Evolutionary conservation across 2,797 vertebrate species (phyloP).

Genomic region (Phalanger gymnotis): DNA sequence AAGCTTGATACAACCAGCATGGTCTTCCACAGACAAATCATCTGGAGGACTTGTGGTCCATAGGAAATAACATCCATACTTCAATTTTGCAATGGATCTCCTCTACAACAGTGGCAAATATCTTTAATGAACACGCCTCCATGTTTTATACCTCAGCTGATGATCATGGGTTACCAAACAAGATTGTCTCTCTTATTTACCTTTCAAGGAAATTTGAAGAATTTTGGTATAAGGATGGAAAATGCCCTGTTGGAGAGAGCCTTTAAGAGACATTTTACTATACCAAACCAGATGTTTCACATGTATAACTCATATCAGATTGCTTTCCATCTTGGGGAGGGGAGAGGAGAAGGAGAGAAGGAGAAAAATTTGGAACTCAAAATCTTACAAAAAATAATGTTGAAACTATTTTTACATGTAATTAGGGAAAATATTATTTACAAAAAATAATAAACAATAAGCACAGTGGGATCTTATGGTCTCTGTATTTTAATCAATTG

Average conservation of each 20-base stretch:
- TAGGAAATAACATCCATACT: neutral
- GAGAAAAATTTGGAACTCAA: neutral
- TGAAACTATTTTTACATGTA: neutral
- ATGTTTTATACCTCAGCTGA: too few relatives aligned
- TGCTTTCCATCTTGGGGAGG: too few relatives aligned
- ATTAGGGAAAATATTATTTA: neutral
- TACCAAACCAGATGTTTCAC: neutral
- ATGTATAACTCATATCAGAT: too few relatives aligned
- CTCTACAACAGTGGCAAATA: neutral
- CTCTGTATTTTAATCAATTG: neutral
- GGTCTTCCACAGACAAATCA: neutral
- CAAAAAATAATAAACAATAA: neutral
- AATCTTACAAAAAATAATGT: neutral
- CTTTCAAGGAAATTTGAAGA: neutral
- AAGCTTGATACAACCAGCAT: neutral
- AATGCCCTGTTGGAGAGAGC: neutral
- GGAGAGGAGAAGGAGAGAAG: neutral
- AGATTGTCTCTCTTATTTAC: neutral
- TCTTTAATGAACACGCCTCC: neutral
- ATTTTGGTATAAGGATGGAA: neutral
- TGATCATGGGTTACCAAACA: too few relatives aligned
- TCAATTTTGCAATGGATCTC: neutral
- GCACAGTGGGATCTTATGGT: neutral
- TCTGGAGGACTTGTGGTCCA: neutral
- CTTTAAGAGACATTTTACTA: neutral